A percentile compares a stretch with the other conserved stretches of the same genome.
Conservation (phyloP, 2,113 vertebrate genomes). For the Pangasianodon hypophthalmus region DNA sequence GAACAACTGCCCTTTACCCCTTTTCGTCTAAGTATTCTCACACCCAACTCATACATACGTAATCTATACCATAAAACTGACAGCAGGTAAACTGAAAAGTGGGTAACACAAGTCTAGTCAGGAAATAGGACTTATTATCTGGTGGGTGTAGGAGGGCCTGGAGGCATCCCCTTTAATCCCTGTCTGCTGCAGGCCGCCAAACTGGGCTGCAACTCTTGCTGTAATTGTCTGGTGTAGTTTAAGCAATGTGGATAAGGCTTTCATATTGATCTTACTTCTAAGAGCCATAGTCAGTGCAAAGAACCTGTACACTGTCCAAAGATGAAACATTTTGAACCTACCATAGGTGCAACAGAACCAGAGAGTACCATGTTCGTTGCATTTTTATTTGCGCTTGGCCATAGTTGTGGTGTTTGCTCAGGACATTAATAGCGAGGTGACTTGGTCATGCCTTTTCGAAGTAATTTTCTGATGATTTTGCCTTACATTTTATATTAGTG, state of each 20-base stretch:
- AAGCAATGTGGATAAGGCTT: constrained; percentile 71
- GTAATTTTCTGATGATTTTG: not conserved
- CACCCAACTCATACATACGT: constrained; percentile 59
- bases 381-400: not conserved
- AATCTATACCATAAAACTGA: constrained; percentile 39
- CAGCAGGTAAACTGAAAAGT: constrained; percentile 28
- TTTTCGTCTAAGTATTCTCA: constrained; percentile 58
- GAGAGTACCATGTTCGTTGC: not conserved
- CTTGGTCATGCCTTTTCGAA: not conserved
- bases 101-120: constrained; percentile 29
- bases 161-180: constrained; percentile 42
- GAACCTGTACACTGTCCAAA: not conserved
- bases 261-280: constrained; percentile 67
- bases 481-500: not conserved
- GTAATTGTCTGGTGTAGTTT: constrained; percentile 73
- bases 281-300: constrained; percentile 61
- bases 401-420: not conserved
- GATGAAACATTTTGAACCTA: not conserved
- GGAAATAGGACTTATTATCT: constrained; percentile 26
- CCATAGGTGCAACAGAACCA: too few relatives aligned
- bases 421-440: not conserved
- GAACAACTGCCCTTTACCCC: constrained; percentile 71
- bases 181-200: constrained; percentile 52
- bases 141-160: constrained; percentile 37
- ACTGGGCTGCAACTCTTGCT: constrained; percentile 57